phyloP scores from a whole-genome alignment of 1,140 invertebrate species.

The Pogonomyrmex barbatus region DNA sequence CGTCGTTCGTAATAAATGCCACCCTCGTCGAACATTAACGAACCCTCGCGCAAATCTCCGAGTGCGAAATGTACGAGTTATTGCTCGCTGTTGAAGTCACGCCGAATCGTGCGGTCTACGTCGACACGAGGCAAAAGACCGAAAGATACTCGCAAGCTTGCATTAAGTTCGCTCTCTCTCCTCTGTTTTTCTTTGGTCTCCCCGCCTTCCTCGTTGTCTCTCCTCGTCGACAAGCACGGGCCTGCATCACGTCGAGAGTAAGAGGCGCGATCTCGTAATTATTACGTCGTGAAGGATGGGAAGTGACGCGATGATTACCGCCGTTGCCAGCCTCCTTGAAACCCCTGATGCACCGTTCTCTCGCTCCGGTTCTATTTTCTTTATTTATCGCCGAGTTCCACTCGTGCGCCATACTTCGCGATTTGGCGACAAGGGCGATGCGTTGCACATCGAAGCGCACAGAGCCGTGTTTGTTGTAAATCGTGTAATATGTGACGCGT shows the following conservation, averaged over 20 bases:
- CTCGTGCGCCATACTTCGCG: slow-evolving; percentile 40
- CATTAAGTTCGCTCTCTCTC: slow-evolving; percentile 65
- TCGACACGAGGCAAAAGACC: slow-evolving; percentile 38
- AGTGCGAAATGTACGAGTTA: slow-evolving; percentile 33
- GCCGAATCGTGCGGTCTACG: slow-evolving; percentile 56
- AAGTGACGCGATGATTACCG: slow-evolving; percentile 78
- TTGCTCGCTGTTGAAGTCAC: slow-evolving; percentile 43
- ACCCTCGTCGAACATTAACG: slow-evolving; percentile 44
- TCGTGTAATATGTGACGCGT: neutral
- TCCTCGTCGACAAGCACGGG: slow-evolving; percentile 47
- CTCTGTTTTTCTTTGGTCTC: slow-evolving; percentile 44
- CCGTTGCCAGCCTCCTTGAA: slow-evolving; percentile 67
- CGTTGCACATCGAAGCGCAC: neutral
- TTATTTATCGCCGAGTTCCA: slow-evolving; percentile 42
- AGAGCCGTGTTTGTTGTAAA: neutral
- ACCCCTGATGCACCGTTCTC: slow-evolving; percentile 27
- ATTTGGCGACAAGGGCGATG: slow-evolving; percentile 41
- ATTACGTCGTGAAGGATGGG: slow-evolving; percentile 74
- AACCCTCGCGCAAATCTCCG: slow-evolving; percentile 42
- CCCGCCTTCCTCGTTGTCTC: slow-evolving; percentile 57
- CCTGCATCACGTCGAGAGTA: slow-evolving; percentile 56
- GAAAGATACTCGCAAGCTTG: slow-evolving; percentile 63
- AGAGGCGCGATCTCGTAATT: slow-evolving; percentile 78
- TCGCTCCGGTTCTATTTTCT: slow-evolving; percentile 65
- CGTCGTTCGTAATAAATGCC: slow-evolving; percentile 32